Conservation (phyloP, 2,888 invertebrate species). For the Buathra laborator region DNA sequence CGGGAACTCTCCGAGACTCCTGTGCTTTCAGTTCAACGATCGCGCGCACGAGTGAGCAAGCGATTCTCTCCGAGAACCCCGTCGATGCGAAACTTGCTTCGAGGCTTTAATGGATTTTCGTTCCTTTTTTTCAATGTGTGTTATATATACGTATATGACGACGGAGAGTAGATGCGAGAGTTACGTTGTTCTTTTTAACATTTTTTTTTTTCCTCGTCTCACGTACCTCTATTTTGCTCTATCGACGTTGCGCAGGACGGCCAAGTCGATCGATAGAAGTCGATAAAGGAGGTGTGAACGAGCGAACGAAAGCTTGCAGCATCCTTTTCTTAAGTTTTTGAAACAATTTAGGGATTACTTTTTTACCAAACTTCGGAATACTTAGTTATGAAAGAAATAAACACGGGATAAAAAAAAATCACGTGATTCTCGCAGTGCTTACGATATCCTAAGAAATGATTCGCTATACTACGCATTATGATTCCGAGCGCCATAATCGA, state of each 20-base stretch:
- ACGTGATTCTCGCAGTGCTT: no score
- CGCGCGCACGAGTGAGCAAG: conserved; percentile 9
- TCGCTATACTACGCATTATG: no score
- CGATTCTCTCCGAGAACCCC: conserved; percentile 28
- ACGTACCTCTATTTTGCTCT: conserved; percentile 40
- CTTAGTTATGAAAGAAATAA: no score
- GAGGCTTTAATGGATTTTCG: conserved; percentile 67
- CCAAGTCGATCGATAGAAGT: conserved; percentile 7
- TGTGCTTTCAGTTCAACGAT: conserved; percentile 25
- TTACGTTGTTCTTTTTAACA: conserved; percentile 29
- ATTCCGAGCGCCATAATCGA: no score
- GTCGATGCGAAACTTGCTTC: conserved; percentile 51
- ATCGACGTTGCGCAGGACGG: conserved; percentile 53
- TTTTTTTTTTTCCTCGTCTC: conserved; percentile 40
- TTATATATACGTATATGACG: conserved; percentile 15
- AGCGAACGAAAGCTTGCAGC: conserved; percentile 40
- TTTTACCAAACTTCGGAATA: no score
- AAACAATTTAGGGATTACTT: no score
- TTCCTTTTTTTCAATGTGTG: conserved; percentile 32
- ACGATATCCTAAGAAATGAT: no score
- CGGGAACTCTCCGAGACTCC: conserved; percentile 23
- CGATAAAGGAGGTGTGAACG: conserved; percentile 28
- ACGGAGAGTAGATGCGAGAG: conserved; percentile 35
- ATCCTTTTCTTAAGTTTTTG: not conserved
- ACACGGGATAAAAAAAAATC: no score